phyloP scores from a whole-genome alignment of 2,113 vertebrate species.

The Microcebus tavaratra region DNA sequence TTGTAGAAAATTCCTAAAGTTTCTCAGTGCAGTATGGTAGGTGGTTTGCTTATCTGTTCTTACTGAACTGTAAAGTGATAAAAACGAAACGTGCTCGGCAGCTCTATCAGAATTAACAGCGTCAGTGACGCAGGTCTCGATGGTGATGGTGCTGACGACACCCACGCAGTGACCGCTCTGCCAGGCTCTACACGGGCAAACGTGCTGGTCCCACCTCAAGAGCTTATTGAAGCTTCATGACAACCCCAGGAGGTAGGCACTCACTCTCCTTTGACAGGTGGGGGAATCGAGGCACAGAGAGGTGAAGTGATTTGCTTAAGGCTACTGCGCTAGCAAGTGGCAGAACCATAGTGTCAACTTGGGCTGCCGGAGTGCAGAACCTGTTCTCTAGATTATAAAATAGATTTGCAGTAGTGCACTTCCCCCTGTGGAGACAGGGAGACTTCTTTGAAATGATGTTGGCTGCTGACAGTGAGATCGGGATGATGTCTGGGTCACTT shows the following conservation, averaged over 20 bases:
- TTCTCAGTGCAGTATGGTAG: no score
- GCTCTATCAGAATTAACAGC: background rate
- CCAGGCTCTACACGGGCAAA: rapidly evolving
- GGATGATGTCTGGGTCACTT: background rate
- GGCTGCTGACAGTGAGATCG: background rate
- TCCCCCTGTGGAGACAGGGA: background rate
- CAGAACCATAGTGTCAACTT: background rate
- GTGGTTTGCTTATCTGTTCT: background rate
- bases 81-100: background rate
- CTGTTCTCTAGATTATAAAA: no score
- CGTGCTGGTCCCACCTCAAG: background rate
- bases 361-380: background rate
- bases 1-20: background rate
- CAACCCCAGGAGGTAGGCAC: background rate
- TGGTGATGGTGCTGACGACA: no score
- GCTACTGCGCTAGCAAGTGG: background rate
- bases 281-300: background rate
- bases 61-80: background rate
- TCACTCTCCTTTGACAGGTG: background rate
- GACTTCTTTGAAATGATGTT: no score
- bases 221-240: background rate
- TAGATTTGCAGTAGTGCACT: rapidly evolving
- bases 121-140: no score
- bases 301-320: background rate
- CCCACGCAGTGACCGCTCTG: background rate